Conservation (phyloP, 1,140 invertebrate species). For the Platyscapa corneri region DNA sequence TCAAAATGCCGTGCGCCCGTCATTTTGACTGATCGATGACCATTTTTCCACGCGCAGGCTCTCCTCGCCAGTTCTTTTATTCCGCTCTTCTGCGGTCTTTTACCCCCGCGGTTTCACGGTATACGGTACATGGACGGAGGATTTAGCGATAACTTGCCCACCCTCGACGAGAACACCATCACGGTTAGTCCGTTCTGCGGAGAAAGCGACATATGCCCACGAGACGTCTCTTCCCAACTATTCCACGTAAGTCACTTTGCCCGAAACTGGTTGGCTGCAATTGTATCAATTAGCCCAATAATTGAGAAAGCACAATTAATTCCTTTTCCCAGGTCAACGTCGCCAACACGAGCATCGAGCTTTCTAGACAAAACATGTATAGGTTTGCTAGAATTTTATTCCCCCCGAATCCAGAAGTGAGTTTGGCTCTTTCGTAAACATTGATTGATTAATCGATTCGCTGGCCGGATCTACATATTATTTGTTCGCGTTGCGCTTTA, state of each 20-base stretch:
- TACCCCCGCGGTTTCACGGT: conserved; percentile 92
- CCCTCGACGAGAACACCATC: conserved; percentile 94
- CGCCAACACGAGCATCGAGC: conserved; percentile 95
- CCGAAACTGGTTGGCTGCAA: too few species aligned
- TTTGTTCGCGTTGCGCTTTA: conserved; percentile 53
- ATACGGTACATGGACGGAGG: conserved; percentile 97
- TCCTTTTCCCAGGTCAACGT: conserved; percentile 84
- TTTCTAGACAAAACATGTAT: conserved; percentile 94
- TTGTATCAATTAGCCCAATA: too few species aligned
- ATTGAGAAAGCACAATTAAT: too few species aligned
- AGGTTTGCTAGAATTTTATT: conserved; percentile 93
- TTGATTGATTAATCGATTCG: conserved; percentile 20
- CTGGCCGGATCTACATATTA: not conserved
- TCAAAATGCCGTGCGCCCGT: too few species aligned
- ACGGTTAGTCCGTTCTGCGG: conserved; percentile 98
- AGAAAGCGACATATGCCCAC: conserved; percentile 98
- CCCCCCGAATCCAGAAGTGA: conserved; percentile 93
- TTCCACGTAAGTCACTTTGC: conserved; percentile 82
- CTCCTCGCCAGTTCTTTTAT: conserved; percentile 95
- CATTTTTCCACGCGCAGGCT: conserved; percentile 76
- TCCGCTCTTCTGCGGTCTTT: conserved; percentile 95
- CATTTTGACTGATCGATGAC: too few species aligned
- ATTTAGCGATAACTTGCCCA: conserved; percentile 95
- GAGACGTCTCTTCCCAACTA: conserved; percentile 89
- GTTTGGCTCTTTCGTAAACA: not conserved